Conservation (phyloP, 2,113 vertebrate genomes). For the Menura novaehollandiae region DNA sequence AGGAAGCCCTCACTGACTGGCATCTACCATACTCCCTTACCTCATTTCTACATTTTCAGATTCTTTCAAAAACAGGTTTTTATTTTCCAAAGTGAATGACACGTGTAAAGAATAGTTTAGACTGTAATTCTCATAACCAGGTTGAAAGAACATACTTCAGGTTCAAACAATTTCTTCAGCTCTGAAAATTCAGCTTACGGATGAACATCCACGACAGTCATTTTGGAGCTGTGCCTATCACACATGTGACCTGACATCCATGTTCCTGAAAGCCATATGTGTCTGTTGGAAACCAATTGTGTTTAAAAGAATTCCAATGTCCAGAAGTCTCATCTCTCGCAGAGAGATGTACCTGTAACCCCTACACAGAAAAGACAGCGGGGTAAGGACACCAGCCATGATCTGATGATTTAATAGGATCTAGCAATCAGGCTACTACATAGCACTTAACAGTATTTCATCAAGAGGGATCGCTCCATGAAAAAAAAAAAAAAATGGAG, state of each 20-base stretch:
- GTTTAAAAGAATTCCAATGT: neutral
- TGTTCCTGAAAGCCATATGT: neutral
- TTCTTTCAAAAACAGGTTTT: neutral
- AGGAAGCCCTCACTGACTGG: neutral
- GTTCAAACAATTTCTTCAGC: neutral
- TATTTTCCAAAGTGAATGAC: neutral
- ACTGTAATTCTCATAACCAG: neutral
- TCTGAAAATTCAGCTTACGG: neutral
- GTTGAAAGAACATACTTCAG: neutral
- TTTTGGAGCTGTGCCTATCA: neutral
- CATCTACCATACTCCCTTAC: neutral
- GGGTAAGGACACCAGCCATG: neutral
- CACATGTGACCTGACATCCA: neutral
- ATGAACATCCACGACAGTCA: fast-evolving
- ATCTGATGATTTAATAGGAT: neutral
- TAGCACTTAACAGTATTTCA: neutral
- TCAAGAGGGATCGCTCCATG: neutral
- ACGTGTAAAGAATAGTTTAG: fast-evolving
- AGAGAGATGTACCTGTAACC: neutral
- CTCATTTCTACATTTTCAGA: neutral
- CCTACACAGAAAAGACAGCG: neutral
- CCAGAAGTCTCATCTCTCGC: neutral
- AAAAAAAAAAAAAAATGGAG: neutral
- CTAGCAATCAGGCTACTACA: neutral
- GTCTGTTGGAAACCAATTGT: neutral